Percentiles rank a stretch among this genome's conserved stretches.
phyloP scores from a whole-genome alignment of 1,140 invertebrate genomes.

The Heliconius melpomene region DNA sequence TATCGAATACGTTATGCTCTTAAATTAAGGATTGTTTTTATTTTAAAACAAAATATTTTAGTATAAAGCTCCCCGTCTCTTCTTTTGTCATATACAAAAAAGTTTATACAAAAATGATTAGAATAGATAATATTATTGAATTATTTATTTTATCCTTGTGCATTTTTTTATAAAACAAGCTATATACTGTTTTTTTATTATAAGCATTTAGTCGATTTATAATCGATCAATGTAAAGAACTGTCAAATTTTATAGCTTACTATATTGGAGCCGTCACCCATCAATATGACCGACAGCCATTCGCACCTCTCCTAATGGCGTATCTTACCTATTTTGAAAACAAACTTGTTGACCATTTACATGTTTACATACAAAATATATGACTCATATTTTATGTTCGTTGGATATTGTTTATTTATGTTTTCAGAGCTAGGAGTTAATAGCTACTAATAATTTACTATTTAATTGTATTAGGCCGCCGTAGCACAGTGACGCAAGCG shows the following conservation, averaged over 20 bases:
- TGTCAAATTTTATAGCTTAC: background rate
- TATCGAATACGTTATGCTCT: too few relatives aligned
- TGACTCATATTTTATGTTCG: background rate
- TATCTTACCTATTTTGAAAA: slow-evolving; percentile 13
- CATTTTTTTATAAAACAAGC: too few relatives aligned
- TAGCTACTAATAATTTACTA: background rate
- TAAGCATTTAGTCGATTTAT: too few relatives aligned
- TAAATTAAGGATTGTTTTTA: too few relatives aligned
- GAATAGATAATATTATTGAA: too few relatives aligned
- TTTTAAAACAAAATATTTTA: too few relatives aligned
- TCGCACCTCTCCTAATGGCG: slow-evolving; percentile 6
- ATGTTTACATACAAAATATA: slow-evolving; percentile 11
- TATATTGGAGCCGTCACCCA: background rate
- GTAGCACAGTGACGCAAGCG: too few relatives aligned
- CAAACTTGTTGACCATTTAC: slow-evolving; percentile 11
- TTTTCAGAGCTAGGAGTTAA: background rate
- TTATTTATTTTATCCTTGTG: too few relatives aligned
- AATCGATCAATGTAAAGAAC: background rate
- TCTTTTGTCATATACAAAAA: too few relatives aligned
- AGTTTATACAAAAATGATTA: too few relatives aligned
- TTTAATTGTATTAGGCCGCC: background rate
- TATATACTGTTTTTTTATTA: too few relatives aligned
- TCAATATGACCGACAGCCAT: slow-evolving; percentile 10
- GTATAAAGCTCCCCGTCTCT: too few relatives aligned
- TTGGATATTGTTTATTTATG: slow-evolving; percentile 1